A percentile compares a stretch with the other conserved stretches of the same genome.
Evolutionary conservation across 2,113 vertebrate genomes (phyloP).

Genomic region (Semnopithecus entellus): DNA sequence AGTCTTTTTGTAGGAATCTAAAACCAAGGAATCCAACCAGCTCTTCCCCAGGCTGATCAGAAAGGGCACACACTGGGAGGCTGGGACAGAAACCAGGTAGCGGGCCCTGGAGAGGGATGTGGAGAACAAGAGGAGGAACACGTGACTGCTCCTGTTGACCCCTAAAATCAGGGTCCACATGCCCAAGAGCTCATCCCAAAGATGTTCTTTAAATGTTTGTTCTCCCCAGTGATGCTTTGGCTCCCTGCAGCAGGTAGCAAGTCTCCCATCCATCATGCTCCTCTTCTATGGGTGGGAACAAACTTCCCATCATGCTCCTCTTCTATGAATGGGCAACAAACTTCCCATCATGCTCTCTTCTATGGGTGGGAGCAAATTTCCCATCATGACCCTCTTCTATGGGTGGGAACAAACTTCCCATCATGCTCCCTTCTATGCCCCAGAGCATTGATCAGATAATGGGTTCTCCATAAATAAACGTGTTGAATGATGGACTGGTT

Average conservation of each 20-base stretch:
- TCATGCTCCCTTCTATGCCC: not conserved
- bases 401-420: not conserved
- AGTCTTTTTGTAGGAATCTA: slow-evolving; percentile 80
- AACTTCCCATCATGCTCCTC: not conserved
- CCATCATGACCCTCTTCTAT: not conserved
- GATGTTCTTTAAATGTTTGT: accelerated
- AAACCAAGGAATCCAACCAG: slow-evolving; percentile 77
- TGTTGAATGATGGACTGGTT: not conserved
- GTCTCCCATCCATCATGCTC: not conserved
- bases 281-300: not conserved
- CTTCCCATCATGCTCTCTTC: not conserved
- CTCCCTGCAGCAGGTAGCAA: not conserved
- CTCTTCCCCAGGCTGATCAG: slow-evolving; percentile 83
- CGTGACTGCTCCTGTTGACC: not conserved
- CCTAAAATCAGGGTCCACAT: not conserved
- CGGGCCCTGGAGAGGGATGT: slow-evolving; percentile 77
- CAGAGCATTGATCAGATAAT: not conserved
- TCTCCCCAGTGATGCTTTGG: not conserved
- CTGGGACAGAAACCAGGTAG: slow-evolving; percentile 79
- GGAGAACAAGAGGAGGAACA: not conserved
- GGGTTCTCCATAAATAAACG: not conserved
- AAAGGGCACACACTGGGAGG: slow-evolving; percentile 81
- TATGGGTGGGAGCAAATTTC: not conserved
- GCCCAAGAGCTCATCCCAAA: not conserved
- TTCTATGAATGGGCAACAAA: not conserved